phyloP scores from a whole-genome alignment of 2,113 vertebrate genomes.

The Nothoprocta perdicaria region DNA sequence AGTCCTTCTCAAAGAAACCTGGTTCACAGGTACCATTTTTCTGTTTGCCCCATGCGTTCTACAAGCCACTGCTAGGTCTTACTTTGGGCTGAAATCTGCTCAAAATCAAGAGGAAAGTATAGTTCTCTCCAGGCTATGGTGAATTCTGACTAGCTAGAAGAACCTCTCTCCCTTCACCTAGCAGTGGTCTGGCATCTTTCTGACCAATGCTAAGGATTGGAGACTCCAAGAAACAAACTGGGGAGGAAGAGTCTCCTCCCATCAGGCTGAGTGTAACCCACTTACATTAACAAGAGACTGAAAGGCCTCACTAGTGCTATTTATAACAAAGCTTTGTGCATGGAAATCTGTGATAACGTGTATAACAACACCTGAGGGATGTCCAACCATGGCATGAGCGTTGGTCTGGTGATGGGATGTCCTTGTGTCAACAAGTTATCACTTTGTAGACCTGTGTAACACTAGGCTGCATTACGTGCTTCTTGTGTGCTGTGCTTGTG shows the following conservation, averaged over 20 bases:
- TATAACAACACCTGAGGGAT: background rate
- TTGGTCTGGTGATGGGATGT: background rate
- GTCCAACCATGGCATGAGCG: background rate
- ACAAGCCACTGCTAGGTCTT: background rate
- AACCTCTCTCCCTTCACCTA: background rate
- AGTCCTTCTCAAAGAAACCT: background rate
- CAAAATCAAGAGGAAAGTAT: background rate
- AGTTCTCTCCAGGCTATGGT: background rate
- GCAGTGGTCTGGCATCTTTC: background rate
- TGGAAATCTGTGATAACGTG: background rate
- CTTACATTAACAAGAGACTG: background rate
- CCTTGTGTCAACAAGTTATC: background rate
- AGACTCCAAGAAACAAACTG: background rate
- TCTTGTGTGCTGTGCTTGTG: too few species aligned
- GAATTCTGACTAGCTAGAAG: background rate
- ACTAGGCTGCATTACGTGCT: too few species aligned
- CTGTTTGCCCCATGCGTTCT: background rate
- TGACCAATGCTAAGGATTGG: background rate
- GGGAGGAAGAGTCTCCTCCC: background rate
- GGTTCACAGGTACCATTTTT: background rate
- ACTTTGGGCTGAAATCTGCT: background rate
- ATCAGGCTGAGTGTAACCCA: background rate
- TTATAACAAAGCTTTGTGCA: background rate
- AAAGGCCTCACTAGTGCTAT: background rate
- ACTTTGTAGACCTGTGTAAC: too few species aligned